Conservation (phyloP, 64 coral and sea anemone genomes). For the Dendronephthya gigantea region DNA sequence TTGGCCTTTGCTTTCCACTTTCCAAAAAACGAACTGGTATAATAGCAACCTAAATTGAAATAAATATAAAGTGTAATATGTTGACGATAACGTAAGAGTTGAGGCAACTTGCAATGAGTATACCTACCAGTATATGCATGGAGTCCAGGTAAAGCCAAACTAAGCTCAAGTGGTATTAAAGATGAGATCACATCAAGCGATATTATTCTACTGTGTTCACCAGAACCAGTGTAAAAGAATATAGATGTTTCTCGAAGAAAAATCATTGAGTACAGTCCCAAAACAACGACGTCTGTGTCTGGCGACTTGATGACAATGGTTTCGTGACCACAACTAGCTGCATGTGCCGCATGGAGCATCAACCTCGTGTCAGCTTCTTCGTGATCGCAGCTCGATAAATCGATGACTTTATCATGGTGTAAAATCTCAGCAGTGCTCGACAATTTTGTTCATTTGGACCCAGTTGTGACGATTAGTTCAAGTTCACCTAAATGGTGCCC, state of each 20-base stretch:
- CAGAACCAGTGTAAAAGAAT: neutral
- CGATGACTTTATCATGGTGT: neutral
- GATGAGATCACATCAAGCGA: neutral
- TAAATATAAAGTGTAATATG: neutral
- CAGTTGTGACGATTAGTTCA: slow-evolving; percentile 1
- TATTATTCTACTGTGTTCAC: neutral
- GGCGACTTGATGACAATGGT: too few species aligned
- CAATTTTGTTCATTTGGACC: neutral
- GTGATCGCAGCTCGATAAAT: too few species aligned
- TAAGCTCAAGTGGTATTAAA: neutral
- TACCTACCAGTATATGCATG: neutral
- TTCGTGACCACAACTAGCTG: too few species aligned
- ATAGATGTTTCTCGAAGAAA: neutral
- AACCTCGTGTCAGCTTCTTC: too few species aligned
- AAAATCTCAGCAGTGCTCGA: neutral
- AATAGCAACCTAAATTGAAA: neutral
- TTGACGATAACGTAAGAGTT: neutral
- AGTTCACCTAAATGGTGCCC: neutral
- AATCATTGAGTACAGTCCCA: neutral
- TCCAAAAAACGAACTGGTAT: neutral
- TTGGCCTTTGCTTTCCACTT: neutral
- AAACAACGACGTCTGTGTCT: neutral
- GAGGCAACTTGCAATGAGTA: neutral
- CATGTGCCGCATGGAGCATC: too few species aligned
- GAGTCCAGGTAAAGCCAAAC: neutral